phyloP scores from a whole-genome alignment of 35 echinoderm and acorn worm genomes.

The Heliocidaris erythrogramma region DNA sequence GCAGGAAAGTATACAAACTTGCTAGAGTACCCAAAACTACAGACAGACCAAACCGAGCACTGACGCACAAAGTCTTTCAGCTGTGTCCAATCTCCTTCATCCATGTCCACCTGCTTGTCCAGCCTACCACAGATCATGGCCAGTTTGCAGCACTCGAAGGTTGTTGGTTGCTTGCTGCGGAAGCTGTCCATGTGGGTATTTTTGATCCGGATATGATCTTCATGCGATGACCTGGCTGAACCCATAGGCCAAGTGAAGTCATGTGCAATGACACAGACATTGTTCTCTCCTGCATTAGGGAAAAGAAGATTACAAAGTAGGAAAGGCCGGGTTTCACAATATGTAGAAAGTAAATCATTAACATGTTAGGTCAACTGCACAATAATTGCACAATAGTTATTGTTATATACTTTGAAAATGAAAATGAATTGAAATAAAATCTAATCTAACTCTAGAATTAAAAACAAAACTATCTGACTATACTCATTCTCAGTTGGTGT shows the following conservation, averaged over 20 bases:
- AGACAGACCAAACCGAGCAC: not conserved
- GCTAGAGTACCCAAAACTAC: no score
- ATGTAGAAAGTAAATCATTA: no score
- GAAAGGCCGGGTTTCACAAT: no score
- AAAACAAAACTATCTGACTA: no score
- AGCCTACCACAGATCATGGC: slow-evolving; percentile 36
- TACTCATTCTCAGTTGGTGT: no score
- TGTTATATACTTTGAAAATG: no score
- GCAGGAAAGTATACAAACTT: no score
- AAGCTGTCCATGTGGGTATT: not conserved
- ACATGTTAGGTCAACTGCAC: no score
- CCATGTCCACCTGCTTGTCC: slow-evolving; percentile 31
- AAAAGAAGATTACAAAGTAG: no score
- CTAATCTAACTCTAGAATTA: no score
- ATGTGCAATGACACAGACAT: slow-evolving; percentile 20
- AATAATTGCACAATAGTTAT: no score
- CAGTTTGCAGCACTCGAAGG: slow-evolving; percentile 14
- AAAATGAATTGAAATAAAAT: no score
- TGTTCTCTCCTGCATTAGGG: slow-evolving; percentile 6
- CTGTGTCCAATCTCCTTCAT: slow-evolving; percentile 7
- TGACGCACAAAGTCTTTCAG: not conserved
- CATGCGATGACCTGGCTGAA: not conserved
- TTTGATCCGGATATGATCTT: not conserved
- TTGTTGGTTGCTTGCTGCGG: not conserved
- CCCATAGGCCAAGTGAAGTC: slow-evolving; percentile 13